These are phyloP conservation scores for Phaenicophaeus curvirostris DNA, from an alignment of 2,797 vertebrate genomes.

Conservation along the genomic window DNA sequence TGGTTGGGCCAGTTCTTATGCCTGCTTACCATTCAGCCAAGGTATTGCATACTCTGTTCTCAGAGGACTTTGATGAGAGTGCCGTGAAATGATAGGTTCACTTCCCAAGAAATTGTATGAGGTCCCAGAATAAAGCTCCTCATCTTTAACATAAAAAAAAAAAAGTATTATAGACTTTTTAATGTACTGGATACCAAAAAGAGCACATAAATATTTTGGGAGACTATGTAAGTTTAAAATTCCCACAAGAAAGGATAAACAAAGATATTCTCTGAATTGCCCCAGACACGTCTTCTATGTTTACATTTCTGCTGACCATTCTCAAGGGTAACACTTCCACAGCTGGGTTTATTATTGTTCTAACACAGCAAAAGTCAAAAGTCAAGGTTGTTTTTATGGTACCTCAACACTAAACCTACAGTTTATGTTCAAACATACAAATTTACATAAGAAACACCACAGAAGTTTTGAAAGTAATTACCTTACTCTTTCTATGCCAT, in stretches of 20 bases:
- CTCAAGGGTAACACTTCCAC: neutral
- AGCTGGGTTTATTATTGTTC: neutral
- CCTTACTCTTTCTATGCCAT: neutral
- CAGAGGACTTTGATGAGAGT: slow-evolving; percentile 86
- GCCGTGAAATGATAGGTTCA: slow-evolving; percentile 93
- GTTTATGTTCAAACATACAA: neutral
- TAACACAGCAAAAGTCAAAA: neutral
- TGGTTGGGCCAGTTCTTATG: neutral
- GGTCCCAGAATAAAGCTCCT: slow-evolving; percentile 94
- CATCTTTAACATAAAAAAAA: slow-evolving; percentile 80
- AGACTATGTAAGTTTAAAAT: neutral
- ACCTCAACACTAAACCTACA: neutral
- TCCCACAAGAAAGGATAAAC: slow-evolving; percentile 32
- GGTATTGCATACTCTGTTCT: slow-evolving; percentile 95
- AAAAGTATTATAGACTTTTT: neutral
- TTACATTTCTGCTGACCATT: neutral
- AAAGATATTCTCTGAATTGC: neutral
- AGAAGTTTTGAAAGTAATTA: neutral
- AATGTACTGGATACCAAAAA: neutral
- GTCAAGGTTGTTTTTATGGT: neutral
- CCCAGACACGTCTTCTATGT: neutral
- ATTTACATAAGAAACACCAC: neutral
- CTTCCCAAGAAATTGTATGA: slow-evolving; percentile 96
- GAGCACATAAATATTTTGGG: neutral
- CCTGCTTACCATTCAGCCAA: slow-evolving; percentile 95